phyloP scores from a whole-genome alignment of 2,797 vertebrate species.

The Coccyzus lansbergi region DNA sequence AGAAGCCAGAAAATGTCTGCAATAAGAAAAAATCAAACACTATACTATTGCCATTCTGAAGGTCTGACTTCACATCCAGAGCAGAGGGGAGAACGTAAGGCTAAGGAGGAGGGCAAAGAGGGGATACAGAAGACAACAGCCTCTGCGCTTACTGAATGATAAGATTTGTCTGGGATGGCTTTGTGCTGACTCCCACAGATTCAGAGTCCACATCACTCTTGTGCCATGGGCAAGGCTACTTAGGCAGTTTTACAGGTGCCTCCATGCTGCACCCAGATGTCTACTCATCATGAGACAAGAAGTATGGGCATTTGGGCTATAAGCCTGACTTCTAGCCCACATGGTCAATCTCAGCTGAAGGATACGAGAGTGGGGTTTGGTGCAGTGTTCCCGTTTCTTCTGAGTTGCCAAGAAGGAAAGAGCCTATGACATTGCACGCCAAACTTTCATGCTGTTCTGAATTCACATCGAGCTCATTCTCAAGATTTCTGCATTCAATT shows the following conservation, averaged over 20 bases:
- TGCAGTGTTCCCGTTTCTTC: background rate
- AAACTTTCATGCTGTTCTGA: background rate
- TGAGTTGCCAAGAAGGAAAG: background rate
- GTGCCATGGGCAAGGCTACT: background rate
- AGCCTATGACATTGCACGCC: background rate
- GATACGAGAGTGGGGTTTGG: background rate
- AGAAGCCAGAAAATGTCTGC: background rate
- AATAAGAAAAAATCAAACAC: background rate
- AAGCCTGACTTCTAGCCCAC: background rate
- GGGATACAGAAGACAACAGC: background rate
- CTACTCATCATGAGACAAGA: background rate
- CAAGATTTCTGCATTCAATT: slow-evolving; percentile 49
- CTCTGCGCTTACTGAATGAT: background rate
- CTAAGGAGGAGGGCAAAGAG: background rate
- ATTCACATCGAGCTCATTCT: background rate
- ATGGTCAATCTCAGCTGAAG: background rate
- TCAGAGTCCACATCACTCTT: rapidly evolving
- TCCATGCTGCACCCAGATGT: background rate
- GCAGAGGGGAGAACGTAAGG: background rate
- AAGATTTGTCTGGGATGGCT: background rate
- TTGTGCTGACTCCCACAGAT: background rate
- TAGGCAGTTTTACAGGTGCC: rapidly evolving
- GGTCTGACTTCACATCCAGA: background rate
- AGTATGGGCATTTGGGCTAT: background rate
- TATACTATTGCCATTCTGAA: rapidly evolving